Percentiles rank a stretch among this genome's conserved stretches.
phyloP scores from a whole-genome alignment of 1,140 invertebrate genomes.

The Triops cancriformis region DNA sequence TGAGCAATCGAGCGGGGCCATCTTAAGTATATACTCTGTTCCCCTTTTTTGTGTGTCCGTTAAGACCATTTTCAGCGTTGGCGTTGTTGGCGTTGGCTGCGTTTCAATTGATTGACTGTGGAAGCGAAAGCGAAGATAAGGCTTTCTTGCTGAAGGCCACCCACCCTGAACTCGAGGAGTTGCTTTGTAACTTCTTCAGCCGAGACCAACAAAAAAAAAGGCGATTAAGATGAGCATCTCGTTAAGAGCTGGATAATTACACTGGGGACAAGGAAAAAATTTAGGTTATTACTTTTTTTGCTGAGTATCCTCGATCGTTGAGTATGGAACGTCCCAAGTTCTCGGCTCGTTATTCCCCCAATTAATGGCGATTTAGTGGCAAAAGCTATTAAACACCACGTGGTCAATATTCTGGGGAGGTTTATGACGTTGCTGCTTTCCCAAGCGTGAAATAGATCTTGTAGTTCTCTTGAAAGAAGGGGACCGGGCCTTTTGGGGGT shows the following conservation, averaged over 20 bases:
- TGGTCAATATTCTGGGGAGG: background rate
- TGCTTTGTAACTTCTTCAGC: slow-evolving; percentile 2
- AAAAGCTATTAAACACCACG: background rate
- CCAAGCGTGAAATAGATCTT: slow-evolving; percentile 4
- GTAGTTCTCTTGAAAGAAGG: background rate
- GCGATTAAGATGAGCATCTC: background rate
- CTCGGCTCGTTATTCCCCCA: too few relatives aligned
- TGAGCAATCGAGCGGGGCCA: background rate
- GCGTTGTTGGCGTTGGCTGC: background rate
- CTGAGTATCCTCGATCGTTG: too few relatives aligned
- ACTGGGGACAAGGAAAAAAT: too few relatives aligned
- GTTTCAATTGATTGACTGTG: slow-evolving; percentile 10
- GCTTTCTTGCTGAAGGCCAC: background rate
- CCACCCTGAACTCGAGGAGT: background rate
- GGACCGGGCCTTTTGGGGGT: background rate
- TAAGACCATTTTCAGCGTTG: background rate
- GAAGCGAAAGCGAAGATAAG: background rate
- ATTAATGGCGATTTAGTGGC: background rate
- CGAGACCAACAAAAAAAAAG: background rate
- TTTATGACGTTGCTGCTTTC: background rate
- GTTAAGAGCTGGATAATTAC: background rate
- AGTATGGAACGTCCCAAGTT: too few relatives aligned
- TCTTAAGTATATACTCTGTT: background rate
- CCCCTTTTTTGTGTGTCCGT: background rate
- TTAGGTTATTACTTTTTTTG: too few relatives aligned